These are phyloP conservation scores for Marisa cornuarietis DNA, from an alignment of 1,140 invertebrate species.

Conservation along the genomic window DNA sequence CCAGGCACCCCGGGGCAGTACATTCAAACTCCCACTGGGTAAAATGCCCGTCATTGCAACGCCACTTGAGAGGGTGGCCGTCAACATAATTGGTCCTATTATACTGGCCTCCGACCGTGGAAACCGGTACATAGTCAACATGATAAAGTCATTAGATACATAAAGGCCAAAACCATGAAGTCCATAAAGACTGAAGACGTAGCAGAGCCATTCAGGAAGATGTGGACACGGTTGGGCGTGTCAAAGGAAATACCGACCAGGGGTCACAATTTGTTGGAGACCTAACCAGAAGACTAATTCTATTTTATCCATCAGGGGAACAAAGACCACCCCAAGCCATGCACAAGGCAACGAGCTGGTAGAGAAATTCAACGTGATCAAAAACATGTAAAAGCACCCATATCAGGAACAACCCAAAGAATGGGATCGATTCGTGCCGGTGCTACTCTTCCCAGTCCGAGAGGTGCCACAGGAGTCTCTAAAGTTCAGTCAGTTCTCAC, in stretches of 20 bases:
- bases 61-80: no score
- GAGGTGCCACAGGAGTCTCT: slow-evolving; percentile 24
- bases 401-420: slow-evolving; percentile 43
- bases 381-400: slow-evolving; percentile 38
- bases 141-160: no score
- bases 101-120: no score
- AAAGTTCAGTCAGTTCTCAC: slow-evolving; percentile 22
- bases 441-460: slow-evolving; percentile 17
- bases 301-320: slow-evolving; percentile 34
- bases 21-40: no score
- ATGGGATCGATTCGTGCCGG: slow-evolving; percentile 54
- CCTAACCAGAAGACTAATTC: slow-evolving; percentile 37
- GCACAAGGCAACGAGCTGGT: slow-evolving; percentile 29
- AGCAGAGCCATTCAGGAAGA: slow-evolving; percentile 48
- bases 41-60: no score
- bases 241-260: slow-evolving; percentile 66
- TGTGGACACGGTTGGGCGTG: slow-evolving; percentile 63
- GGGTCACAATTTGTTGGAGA: slow-evolving; percentile 63
- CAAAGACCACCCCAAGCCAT: slow-evolving; percentile 25
- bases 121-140: no score
- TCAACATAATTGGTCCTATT: no score
- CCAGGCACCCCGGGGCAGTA: no score
- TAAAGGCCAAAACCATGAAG: no score
- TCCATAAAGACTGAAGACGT: no score
- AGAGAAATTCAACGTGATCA: slow-evolving; percentile 42